A percentile compares a stretch with the other conserved stretches of the same genome.
Evolutionary conservation across 2,113 vertebrate species (phyloP).

Genomic region (Reinhardtius hippoglossoides): DNA sequence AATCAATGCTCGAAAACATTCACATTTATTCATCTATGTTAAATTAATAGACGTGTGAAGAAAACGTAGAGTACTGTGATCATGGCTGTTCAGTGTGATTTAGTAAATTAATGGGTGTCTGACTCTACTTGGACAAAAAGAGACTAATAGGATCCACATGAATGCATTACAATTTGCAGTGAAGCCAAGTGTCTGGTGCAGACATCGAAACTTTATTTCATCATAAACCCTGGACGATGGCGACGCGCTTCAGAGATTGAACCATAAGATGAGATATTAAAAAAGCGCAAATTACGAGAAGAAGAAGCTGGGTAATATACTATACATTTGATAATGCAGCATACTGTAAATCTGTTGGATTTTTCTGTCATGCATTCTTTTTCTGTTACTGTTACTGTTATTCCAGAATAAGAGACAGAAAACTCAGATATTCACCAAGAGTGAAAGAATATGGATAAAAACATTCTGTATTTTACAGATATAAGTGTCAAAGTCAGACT

Average conservation of each 20-base stretch:
- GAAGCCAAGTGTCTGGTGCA: constrained; percentile 70
- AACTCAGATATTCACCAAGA: too few relatives aligned
- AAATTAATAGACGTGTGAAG: constrained; percentile 97
- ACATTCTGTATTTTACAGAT: too few relatives aligned
- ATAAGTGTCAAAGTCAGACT: too few relatives aligned
- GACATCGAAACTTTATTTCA: constrained; percentile 78
- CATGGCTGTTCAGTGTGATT: constrained; percentile 94
- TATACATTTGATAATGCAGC: constrained; percentile 6
- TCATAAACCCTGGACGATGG: constrained; percentile 55
- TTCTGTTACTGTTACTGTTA: not conserved
- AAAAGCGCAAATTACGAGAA: constrained; percentile 42
- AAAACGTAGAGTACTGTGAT: constrained; percentile 93
- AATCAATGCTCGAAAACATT: constrained; percentile 98
- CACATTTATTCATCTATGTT: constrained; percentile 99
- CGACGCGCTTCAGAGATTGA: constrained; percentile 45
- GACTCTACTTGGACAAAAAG: constrained; percentile 90
- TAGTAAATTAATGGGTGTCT: constrained; percentile 97
- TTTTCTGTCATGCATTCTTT: not conserved
- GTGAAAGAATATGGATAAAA: too few relatives aligned
- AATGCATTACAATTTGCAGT: constrained; percentile 77
- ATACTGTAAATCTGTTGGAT: constrained; percentile 16
- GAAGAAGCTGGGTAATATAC: constrained; percentile 18
- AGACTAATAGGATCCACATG: constrained; percentile 87
- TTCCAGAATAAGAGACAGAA: not conserved
- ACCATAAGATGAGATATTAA: constrained; percentile 45